These are phyloP conservation scores for Coptodon rendalli DNA, from an alignment of 2,113 vertebrate species.

Conservation along the genomic window DNA sequence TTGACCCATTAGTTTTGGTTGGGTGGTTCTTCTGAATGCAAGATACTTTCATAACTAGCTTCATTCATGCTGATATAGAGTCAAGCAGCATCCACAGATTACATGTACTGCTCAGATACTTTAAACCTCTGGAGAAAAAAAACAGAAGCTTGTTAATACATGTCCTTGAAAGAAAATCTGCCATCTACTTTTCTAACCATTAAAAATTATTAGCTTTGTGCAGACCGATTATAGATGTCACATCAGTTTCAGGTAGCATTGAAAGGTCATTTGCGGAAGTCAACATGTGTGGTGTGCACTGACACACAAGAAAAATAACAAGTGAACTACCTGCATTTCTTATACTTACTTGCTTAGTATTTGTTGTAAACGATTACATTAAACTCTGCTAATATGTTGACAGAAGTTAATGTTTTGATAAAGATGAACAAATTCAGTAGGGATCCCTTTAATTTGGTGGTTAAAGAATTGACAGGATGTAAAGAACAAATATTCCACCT, in stretches of 20 bases:
- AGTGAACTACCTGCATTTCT: background rate
- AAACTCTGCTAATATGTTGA: background rate
- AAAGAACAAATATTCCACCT: background rate
- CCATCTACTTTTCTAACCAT: background rate
- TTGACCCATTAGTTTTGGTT: conserved; percentile 74
- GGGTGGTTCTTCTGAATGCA: conserved; percentile 65
- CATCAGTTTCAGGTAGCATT: background rate
- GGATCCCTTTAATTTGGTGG: background rate
- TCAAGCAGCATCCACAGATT: background rate
- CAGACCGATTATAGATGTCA: background rate
- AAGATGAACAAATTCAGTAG: background rate
- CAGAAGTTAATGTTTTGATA: background rate
- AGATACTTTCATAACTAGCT: conserved; percentile 17
- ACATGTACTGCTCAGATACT: background rate
- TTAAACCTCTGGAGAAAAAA: background rate
- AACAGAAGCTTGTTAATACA: background rate
- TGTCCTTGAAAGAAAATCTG: background rate
- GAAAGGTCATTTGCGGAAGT: background rate
- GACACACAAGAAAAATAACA: background rate
- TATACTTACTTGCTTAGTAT: background rate
- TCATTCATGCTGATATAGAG: background rate
- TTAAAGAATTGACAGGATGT: background rate
- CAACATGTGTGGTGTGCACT: background rate
- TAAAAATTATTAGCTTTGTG: background rate
- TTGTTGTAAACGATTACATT: background rate